phyloP scores from a whole-genome alignment of 1,140 invertebrate genomes.

The Caenorhabditis inopinata region DNA sequence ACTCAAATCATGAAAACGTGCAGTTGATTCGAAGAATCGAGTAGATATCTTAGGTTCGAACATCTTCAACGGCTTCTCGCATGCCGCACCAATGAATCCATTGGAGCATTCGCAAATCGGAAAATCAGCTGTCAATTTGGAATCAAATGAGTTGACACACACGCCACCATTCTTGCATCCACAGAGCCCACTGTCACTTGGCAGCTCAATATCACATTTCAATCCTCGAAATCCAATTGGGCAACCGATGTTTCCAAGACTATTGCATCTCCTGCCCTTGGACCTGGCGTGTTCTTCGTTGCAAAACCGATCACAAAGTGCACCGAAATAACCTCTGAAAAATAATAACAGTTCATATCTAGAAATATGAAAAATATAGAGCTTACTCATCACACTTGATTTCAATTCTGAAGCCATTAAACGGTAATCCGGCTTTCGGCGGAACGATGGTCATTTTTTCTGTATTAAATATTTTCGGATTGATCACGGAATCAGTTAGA shows the following conservation, averaged over 20 bases:
- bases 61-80: not conserved
- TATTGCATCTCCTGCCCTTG: not conserved
- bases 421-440: not conserved
- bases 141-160: slow-evolving; percentile 21
- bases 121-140: not conserved
- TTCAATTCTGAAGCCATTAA: slow-evolving; percentile 2
- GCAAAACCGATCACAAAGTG: not conserved
- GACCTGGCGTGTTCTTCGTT: not conserved
- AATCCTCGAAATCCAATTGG: not conserved
- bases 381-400: slow-evolving; percentile 15
- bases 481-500: not conserved
- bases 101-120: not conserved
- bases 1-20: slow-evolving; percentile 9
- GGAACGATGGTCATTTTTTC: not conserved
- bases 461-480: not conserved
- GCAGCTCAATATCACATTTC: slow-evolving; percentile 23
- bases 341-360: not conserved
- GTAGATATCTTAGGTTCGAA: not conserved
- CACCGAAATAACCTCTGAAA: not conserved
- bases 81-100: not conserved
- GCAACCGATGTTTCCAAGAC: slow-evolving; percentile 3
- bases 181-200: slow-evolving; percentile 9
- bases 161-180: not conserved
- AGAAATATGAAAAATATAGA: not conserved
- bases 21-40: slow-evolving; percentile 1